These are phyloP conservation scores for Agonopterix subpropinquella DNA, from an alignment of 2,888 invertebrate genomes.

Conservation along the genomic window DNA sequence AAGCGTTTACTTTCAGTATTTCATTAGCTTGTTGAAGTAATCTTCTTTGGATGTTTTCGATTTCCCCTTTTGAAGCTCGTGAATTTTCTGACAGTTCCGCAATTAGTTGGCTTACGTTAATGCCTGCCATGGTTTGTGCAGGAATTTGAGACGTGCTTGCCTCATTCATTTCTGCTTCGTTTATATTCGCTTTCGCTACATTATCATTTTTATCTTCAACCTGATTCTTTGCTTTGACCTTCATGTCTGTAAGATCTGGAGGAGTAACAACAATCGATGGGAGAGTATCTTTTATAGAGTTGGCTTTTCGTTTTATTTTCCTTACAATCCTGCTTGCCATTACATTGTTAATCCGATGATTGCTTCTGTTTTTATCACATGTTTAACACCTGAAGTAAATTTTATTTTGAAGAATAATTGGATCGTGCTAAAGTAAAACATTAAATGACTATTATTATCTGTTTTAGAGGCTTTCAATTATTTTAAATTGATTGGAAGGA, in stretches of 20 bases:
- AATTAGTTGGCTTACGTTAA: conserved; percentile 62
- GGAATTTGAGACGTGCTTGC: conserved; percentile 20
- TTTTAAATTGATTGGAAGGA: not conserved
- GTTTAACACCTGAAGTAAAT: not conserved
- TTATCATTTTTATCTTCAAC: conserved; percentile 26
- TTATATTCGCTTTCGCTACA: conserved; percentile 13
- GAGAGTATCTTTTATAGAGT: conserved; percentile 29
- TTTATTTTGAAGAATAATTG: not conserved
- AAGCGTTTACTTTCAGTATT: conserved; percentile 66
- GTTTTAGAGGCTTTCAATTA: conserved; percentile 35
- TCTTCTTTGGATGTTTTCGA: conserved; percentile 61
- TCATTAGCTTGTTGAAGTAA: conserved; percentile 64
- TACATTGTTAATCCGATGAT: conserved; percentile 72
- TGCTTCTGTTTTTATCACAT: conserved; percentile 26
- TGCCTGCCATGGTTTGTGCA: conserved; percentile 43
- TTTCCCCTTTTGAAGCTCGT: conserved; percentile 59
- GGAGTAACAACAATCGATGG: conserved; percentile 56
- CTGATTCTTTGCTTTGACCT: conserved; percentile 44
- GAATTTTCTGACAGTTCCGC: conserved; percentile 65
- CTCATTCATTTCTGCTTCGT: conserved; percentile 9
- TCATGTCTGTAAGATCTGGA: conserved; percentile 51
- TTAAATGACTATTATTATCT: conserved; percentile 8
- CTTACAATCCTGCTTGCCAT: conserved; percentile 83
- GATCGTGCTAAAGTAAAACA: conserved; percentile 4
- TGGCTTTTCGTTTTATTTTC: conserved; percentile 80